Evolutionary conservation across 2,888 invertebrate genomes (phyloP).

Genomic region (Pandemis heparana): DNA sequence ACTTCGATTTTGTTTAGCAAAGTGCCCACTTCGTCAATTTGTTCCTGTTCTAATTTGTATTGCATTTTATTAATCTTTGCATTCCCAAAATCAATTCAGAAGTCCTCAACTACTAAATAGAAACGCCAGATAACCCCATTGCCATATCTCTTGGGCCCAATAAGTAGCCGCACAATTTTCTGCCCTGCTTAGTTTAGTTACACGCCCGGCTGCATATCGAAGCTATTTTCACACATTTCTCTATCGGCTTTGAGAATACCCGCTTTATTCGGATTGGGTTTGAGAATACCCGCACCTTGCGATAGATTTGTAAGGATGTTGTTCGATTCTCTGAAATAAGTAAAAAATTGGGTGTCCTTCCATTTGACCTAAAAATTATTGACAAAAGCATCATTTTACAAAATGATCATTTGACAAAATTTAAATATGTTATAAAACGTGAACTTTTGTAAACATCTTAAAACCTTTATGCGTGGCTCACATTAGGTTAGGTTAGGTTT

Average conservation of each 20-base stretch:
- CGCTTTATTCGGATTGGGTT: constrained; percentile 12
- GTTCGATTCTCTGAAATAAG: no score
- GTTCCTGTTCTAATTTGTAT: no score
- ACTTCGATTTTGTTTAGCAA: background rate
- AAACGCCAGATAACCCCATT: constrained; percentile 20
- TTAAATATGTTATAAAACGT: no score
- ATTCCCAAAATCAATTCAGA: background rate
- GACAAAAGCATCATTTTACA: no score
- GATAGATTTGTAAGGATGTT: background rate
- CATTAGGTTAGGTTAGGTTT: no score
- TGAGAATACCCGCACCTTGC: background rate
- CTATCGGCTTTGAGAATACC: constrained; percentile 32
- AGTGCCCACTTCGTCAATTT: background rate
- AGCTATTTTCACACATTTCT: constrained; percentile 35
- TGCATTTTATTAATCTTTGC: background rate
- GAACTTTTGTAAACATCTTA: no score
- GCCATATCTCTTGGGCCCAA: constrained; percentile 29
- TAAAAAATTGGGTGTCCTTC: no score
- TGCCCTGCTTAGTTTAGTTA: constrained; percentile 36
- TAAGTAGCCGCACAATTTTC: constrained; percentile 41
- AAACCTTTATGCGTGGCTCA: no score
- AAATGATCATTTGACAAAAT: no score
- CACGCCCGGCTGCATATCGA: constrained; percentile 35
- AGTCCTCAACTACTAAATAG: constrained; percentile 22
- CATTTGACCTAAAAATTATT: no score